A percentile compares a stretch with the other conserved stretches of the same genome.
phyloP scores from a whole-genome alignment of 2,888 invertebrate genomes.

The Diarsia brunnea region DNA sequence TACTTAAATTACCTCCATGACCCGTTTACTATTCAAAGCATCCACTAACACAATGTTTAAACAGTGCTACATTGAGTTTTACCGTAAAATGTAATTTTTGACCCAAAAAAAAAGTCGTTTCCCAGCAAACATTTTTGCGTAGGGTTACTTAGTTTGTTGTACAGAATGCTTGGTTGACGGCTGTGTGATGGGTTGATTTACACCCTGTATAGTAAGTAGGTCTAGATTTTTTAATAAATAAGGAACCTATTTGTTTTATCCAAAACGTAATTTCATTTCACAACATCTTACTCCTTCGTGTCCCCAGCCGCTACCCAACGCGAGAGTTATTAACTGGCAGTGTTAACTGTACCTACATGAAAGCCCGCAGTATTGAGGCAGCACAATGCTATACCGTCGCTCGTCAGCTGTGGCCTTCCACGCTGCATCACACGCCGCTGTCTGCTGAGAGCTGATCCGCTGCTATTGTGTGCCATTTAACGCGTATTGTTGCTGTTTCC shows the following conservation, averaged over 20 bases:
- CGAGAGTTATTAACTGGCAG: slow-evolving; percentile 25
- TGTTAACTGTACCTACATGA: neutral
- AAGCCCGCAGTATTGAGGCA: neutral
- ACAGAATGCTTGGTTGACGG: no score
- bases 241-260: neutral
- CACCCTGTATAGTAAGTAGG: no score
- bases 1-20: no score
- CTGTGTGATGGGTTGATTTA: no score
- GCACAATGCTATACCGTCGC: slow-evolving; percentile 33
- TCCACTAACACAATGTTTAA: no score
- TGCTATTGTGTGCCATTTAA: slow-evolving; percentile 19
- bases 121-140: no score
- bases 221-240: neutral
- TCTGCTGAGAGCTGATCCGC: neutral
- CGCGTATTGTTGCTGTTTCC: slow-evolving; percentile 8
- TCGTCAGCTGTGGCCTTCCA: slow-evolving; percentile 35
- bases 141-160: no score
- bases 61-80: no score
- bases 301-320: neutral
- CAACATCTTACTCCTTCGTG: neutral
- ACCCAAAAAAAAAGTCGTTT: no score
- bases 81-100: no score
- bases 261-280: neutral
- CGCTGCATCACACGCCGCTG: slow-evolving; percentile 6
- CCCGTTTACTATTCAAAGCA: no score